Evolutionary conservation across 2,113 vertebrate species (phyloP).

Genomic region (Cyanistes caeruleus): DNA sequence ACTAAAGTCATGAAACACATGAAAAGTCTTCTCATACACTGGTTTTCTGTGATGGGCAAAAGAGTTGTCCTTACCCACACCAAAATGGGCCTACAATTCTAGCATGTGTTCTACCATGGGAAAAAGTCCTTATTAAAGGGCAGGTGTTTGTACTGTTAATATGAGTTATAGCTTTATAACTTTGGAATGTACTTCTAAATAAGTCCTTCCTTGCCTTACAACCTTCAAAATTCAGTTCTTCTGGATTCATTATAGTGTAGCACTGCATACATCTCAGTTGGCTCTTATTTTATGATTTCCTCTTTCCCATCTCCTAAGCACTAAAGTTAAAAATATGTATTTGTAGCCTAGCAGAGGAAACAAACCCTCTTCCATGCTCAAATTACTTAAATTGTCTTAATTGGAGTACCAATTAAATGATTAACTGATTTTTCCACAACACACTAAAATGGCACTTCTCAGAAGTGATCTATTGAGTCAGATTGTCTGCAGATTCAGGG

Average conservation of each 20-base stretch:
- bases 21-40: neutral
- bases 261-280: neutral
- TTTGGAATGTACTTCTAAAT: neutral
- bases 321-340: neutral
- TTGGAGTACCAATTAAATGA: neutral
- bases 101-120: neutral
- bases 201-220: neutral
- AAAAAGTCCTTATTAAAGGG: neutral
- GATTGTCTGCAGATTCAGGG: neutral
- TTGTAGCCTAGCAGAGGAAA: neutral
- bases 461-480: neutral
- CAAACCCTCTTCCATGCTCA: neutral
- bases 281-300: neutral
- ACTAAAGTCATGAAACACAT: neutral
- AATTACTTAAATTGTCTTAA: constrained; percentile 15
- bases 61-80: neutral
- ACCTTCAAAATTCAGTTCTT: neutral
- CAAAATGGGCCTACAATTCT: neutral
- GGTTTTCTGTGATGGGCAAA: neutral
- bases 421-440: constrained; percentile 8
- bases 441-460: neutral
- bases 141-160: neutral
- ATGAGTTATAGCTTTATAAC: neutral
- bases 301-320: neutral
- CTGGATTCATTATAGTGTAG: neutral